These are phyloP conservation scores for Poicephalus meyeri DNA, from an alignment of 2,113 vertebrate species.

Conservation along the genomic window DNA sequence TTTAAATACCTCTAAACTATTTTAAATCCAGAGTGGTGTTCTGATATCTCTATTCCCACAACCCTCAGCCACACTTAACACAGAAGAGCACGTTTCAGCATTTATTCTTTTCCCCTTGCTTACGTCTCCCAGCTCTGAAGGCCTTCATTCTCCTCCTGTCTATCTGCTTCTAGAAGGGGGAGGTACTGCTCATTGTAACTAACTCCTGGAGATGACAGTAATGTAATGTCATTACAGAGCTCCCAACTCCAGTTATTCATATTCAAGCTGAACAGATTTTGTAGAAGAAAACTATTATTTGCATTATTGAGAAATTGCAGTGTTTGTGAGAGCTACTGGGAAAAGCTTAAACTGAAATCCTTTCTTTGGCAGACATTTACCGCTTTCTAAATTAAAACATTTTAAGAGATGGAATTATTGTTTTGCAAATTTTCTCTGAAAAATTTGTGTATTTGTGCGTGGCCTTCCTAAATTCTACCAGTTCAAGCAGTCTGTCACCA, in stretches of 20 bases:
- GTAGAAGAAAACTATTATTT: slow-evolving; percentile 49
- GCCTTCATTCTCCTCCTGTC: slow-evolving; percentile 41
- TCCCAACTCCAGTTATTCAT: slow-evolving; percentile 49
- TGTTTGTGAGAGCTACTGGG: not conserved
- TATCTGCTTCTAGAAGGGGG: slow-evolving; percentile 40
- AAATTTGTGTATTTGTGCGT: not conserved
- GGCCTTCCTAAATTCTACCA: not conserved
- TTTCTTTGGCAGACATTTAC: not conserved
- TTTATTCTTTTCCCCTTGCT: not conserved
- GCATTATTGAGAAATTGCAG: slow-evolving; percentile 4
- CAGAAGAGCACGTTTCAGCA: not conserved
- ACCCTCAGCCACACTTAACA: not conserved
- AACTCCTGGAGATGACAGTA: slow-evolving; percentile 56
- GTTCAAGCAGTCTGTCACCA: not conserved
- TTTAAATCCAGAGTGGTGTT: not conserved
- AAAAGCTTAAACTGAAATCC: slow-evolving; percentile 2
- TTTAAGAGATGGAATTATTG: not conserved
- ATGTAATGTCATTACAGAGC: slow-evolving; percentile 58
- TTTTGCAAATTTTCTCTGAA: not conserved
- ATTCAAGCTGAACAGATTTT: slow-evolving; percentile 35
- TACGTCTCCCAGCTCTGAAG: not conserved
- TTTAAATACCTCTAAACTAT: not conserved
- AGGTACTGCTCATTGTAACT: slow-evolving; percentile 42
- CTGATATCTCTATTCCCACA: not conserved
- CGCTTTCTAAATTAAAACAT: not conserved